Evolutionary conservation across 30 jellyfish, hydroid and myxozoan species (phyloP), one percentile per base, ranked within the genome.

Genomic region (Mastigias papua): DNA sequence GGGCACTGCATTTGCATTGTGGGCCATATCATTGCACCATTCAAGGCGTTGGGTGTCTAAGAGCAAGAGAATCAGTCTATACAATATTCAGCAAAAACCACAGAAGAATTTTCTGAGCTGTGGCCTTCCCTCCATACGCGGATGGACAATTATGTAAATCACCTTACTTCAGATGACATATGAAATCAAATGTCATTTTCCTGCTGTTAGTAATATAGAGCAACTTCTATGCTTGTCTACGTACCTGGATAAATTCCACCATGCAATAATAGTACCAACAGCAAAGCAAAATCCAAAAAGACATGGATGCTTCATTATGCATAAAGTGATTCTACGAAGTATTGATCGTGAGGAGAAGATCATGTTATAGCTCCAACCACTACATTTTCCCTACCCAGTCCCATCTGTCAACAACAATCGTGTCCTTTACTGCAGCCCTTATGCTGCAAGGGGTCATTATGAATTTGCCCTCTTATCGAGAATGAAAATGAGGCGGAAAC

Each of bases 281-380:
- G 74, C 84, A 20, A 81, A 67, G 33, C 33, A n/a, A 42, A 81
- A 49, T 7, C 90, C 91, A 81, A 54, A 46, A 65, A 66, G 4
- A 67, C 76, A 67, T 1, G 91, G 91, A 65, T 81, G 91, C 63
- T 69, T 66, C 91, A 81, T 81, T 15, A 81, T 81, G 88, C 78
- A 31, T 21, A 29, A 23, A 0, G 34, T 8, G 2, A 27, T 20
- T 77, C 78, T 77, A 26, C 28, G 67, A 15, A 35, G 48, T 3
- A n/a, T 42, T 72, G 48, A 19, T 10, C 21, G 22, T 3, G 32
- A 72, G 2, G 68, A 17, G 46, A 6, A 21, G 2, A 57, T 8
- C 88, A 58, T 77, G 48, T 22, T 77, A 3, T 48, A 27, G 32
- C 15, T n/a, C 37, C 20, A 34, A 35, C 83, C 13, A 5, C 26